Conservation (phyloP, 2,113 vertebrate species). For the Trematocara macrostoma region DNA sequence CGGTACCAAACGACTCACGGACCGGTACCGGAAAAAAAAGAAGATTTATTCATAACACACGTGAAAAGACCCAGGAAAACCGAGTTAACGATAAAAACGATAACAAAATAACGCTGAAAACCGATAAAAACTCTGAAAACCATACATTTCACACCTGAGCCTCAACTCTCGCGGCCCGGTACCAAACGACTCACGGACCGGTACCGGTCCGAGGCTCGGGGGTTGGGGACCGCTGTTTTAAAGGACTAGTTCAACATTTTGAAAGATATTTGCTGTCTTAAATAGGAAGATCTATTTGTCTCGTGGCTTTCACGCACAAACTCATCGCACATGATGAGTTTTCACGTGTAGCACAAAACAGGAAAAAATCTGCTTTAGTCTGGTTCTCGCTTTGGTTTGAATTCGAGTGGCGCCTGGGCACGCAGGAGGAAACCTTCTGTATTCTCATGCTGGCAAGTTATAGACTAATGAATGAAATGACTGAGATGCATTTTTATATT, state of each 20-base stretch:
- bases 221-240: not conserved
- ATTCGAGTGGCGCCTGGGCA: rapidly evolving
- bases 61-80: no score
- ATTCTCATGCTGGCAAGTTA: not conserved
- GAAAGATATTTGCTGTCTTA: not conserved
- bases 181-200: no score
- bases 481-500: not conserved
- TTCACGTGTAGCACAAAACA: not conserved
- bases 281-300: not conserved
- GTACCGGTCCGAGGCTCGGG: no score
- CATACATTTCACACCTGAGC: no score
- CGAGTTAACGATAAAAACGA: no score
- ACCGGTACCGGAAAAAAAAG: no score
- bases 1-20: no score
- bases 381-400: not conserved
- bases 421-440: not conserved
- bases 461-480: not conserved
- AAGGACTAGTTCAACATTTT: not conserved
- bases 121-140: no score
- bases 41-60: no score
- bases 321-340: not conserved
- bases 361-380: not conserved
- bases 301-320: rapidly evolving
- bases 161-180: no score
- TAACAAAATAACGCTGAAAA: no score